Evolutionary conservation across 2,797 vertebrate genomes (phyloP).

Genomic region (Silurus lanzhouensis): DNA sequence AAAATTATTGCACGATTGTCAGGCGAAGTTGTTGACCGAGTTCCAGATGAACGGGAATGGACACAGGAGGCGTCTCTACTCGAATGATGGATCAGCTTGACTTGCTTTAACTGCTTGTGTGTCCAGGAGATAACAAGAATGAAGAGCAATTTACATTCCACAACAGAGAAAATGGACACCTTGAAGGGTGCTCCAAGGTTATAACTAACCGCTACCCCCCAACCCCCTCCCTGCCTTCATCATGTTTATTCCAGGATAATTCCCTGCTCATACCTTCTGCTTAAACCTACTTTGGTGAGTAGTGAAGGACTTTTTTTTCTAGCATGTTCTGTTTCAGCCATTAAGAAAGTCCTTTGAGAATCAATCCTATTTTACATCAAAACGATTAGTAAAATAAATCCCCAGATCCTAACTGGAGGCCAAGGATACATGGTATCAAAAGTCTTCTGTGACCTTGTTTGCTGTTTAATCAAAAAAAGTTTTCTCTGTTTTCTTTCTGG

Average conservation of each 20-base stretch:
- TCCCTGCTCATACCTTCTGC: background rate
- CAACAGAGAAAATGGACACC: background rate
- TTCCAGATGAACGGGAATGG: background rate
- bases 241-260: background rate
- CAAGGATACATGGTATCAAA: background rate
- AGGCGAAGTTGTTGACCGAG: background rate
- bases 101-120: background rate
- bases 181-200: background rate
- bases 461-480: too few relatives aligned
- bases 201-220: background rate
- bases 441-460: background rate
- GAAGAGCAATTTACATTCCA: slow-evolving; percentile 15
- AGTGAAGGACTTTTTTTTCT: background rate
- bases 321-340: slow-evolving; percentile 9
- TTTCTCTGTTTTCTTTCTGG: background rate
- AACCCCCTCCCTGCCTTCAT: background rate
- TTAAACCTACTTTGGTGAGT: background rate
- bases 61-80: background rate
- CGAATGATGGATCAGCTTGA: too few relatives aligned
- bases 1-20: too few relatives aligned
- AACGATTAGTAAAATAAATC: background rate
- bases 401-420: background rate
- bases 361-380: background rate
- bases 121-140: background rate
- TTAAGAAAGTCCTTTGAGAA: background rate